Conservation (phyloP, 2,888 invertebrate species). For the Junonia oenone region DNA sequence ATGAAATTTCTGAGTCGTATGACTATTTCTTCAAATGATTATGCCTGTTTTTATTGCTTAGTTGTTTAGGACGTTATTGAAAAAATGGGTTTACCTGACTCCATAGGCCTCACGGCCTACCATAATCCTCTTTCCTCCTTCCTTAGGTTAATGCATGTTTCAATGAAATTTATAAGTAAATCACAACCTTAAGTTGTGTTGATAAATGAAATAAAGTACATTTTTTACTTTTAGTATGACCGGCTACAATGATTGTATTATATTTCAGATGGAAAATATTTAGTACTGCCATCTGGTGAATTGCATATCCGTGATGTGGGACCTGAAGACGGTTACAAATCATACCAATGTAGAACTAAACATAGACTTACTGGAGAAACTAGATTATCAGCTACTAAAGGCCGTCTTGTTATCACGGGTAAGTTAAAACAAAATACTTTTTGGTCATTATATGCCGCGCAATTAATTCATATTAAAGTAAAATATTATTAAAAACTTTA, state of each 20-base stretch:
- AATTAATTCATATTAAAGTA: constrained; percentile 30
- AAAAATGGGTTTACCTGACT: constrained; percentile 51
- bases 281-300: constrained; percentile 96
- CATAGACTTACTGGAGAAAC: constrained; percentile 96
- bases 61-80: constrained; percentile 49
- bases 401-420: constrained; percentile 97
- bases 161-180: constrained; percentile 66
- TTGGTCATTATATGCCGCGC: constrained; percentile 21
- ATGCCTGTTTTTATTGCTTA: constrained; percentile 11
- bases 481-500: neutral
- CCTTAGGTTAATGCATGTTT: constrained; percentile 74
- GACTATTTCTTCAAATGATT: neutral
- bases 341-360: constrained; percentile 95
- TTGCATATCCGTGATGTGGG: constrained; percentile 96
- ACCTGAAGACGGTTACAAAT: constrained; percentile 95
- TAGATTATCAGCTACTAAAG: constrained; percentile 94
- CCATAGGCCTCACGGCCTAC: constrained; percentile 82
- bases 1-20: constrained; percentile 33
- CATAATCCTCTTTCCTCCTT: constrained; percentile 73
- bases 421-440: constrained; percentile 61
- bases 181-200: constrained; percentile 60
- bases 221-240: constrained; percentile 22
- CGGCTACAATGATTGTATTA: constrained; percentile 19
- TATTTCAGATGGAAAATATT: constrained; percentile 92
- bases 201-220: constrained; percentile 17